phyloP scores from a whole-genome alignment of 2,888 invertebrate species.

The Mimas tiliae region DNA sequence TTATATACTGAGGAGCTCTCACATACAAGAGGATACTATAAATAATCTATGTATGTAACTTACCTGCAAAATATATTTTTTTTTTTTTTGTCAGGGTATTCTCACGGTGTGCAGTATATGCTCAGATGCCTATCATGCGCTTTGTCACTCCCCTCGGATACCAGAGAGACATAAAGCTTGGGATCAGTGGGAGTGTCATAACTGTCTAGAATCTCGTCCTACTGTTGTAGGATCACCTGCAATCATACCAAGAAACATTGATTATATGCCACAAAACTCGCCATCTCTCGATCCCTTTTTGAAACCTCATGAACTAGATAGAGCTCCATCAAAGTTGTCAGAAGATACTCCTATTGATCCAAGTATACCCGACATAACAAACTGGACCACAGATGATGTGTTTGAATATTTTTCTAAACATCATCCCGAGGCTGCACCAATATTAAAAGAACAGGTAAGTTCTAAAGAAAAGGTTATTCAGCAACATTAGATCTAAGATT shows the following conservation, averaged over 20 bases:
- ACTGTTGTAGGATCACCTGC: slow-evolving; percentile 67
- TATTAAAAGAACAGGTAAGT: slow-evolving; percentile 92
- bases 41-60: no score
- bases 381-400: slow-evolving; percentile 94
- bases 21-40: no score
- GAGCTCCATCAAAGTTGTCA: slow-evolving; percentile 66
- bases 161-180: slow-evolving; percentile 83
- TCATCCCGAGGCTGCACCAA: slow-evolving; percentile 91
- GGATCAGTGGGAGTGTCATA: slow-evolving; percentile 89
- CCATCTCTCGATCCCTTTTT: slow-evolving; percentile 68
- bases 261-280: slow-evolving; percentile 57
- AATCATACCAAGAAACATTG: slow-evolving; percentile 61
- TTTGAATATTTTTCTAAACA: slow-evolving; percentile 90
- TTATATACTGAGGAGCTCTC: no score
- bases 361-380: slow-evolving; percentile 90
- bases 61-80: neutral
- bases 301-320: slow-evolving; percentile 77
- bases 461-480: neutral
- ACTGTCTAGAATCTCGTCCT: slow-evolving; percentile 83
- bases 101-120: slow-evolving; percentile 93
- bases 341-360: slow-evolving; percentile 84
- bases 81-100: slow-evolving; percentile 81
- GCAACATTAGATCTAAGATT: no score
- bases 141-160: slow-evolving; percentile 91
- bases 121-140: slow-evolving; percentile 93